These are phyloP conservation scores for Siniperca knerii DNA, from an alignment of 2,113 vertebrate species.

Conservation along the genomic window DNA sequence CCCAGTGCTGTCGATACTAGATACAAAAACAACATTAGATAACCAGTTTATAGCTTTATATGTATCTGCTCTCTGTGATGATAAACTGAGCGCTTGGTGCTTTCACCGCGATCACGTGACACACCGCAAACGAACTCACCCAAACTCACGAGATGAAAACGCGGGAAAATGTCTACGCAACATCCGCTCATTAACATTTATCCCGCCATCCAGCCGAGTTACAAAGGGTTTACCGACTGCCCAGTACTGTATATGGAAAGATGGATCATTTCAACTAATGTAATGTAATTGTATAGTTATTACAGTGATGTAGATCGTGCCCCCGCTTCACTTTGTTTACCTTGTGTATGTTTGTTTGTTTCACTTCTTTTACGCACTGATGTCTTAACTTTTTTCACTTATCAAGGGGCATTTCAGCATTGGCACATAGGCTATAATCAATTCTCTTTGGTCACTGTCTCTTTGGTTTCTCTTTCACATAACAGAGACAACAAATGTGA, in stretches of 20 bases:
- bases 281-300: not conserved
- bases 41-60: accelerated
- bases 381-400: not conserved
- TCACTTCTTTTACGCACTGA: not conserved
- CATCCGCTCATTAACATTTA: slow-evolving; percentile 66
- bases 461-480: not conserved
- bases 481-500: too few species aligned
- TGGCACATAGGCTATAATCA: not conserved
- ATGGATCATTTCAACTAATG: not conserved
- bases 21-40: too few species aligned
- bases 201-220: not conserved
- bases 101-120: slow-evolving; percentile 4
- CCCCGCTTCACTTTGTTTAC: too few species aligned
- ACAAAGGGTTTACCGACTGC: not conserved
- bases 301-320: not conserved
- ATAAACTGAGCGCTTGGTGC: too few species aligned
- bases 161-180: slow-evolving; percentile 78
- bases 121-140: slow-evolving; percentile 60
- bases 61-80: accelerated
- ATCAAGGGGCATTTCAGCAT: not conserved
- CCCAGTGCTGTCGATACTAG: accelerated
- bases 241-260: too few species aligned
- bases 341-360: not conserved
- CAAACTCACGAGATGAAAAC: slow-evolving; percentile 62
- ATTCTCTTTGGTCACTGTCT: too few species aligned